A percentile compares a stretch with the other conserved stretches of the same genome.
Evolutionary conservation across 2,113 vertebrate species (phyloP).

Genomic region (Carettochelys insculpta): DNA sequence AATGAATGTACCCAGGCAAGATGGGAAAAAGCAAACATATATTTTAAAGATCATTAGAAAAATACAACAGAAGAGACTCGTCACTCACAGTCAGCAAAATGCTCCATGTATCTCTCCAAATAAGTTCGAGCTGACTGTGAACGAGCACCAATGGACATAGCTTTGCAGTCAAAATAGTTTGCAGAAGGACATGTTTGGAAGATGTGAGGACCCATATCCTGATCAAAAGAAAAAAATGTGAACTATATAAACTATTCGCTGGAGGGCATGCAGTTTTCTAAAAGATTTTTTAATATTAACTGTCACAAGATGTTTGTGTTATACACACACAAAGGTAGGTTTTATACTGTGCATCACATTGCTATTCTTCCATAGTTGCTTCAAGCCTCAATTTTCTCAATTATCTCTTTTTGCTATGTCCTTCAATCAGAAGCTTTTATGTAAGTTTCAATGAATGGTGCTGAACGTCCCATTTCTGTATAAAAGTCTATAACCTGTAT

Average conservation of each 20-base stretch:
- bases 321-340: accelerated
- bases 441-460: not conserved
- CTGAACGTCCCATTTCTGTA: not conserved
- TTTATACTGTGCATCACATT: not conserved
- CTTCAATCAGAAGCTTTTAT: not conserved
- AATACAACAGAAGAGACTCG: not conserved
- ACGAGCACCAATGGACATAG: conserved; percentile 97
- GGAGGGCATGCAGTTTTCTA: not conserved
- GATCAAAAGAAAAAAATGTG: not conserved
- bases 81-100: conserved; percentile 90
- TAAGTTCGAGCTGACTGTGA: conserved; percentile 97
- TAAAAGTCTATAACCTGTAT: not conserved
- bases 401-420: not conserved
- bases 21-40: not conserved
- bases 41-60: accelerated
- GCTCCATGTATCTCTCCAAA: conserved; percentile 93
- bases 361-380: not conserved
- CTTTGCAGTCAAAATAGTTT: conserved; percentile 98
- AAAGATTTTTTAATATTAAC: not conserved
- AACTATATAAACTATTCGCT: not conserved
- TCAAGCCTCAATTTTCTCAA: not conserved
- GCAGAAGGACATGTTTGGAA: conserved; percentile 98
- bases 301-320: not conserved
- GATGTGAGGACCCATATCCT: conserved; percentile 99
- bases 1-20: no score